Evolutionary conservation across 2,113 vertebrate genomes (phyloP), one percentile per base, ranked within the genome.

Genomic region (Perccottus glenii): DNA sequence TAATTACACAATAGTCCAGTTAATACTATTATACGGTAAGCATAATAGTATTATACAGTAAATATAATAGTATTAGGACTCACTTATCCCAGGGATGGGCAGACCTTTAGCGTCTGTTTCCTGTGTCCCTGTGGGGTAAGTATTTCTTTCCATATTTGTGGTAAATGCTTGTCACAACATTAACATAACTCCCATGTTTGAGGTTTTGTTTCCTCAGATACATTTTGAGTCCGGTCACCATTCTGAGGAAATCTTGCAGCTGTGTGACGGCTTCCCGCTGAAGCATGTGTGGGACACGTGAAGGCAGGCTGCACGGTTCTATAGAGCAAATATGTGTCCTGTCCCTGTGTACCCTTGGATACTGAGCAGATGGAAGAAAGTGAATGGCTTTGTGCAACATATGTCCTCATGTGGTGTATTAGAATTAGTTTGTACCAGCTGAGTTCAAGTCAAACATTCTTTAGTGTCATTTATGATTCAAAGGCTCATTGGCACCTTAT

Each of bases 221-320:
- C 63, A 64, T 27, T 27, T 27, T 27, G 19, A 27, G 19, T 27
- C 19, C 19, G 19, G 19, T 27, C 19, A 27, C 19, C 19, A 27
- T 27, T 75, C 66, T 74, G 42, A 67, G 19, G 45, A 58, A 71
- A 40, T 45, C 45, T 19, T 35, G 56, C 74, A 67, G 62, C 73
- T 80, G 33, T 59, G 3, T 81, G 65, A 16, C 55, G 52, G 11
- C 35, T 78, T 61, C 19, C 50, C 11, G 6, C 3, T 49, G 19
- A 15, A 19, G 27, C 81, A 85, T 70, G 66, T 87, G 86, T 40
- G 6, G 11, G 36, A 61, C 83, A 87, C 32, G 16, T 81, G 75
- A 42, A 53, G 55, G 56, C 78, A 75, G n/a, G n/a, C n/a, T n/a
- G n/a, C 36, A 60, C 70, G 71, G 33, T 77, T 38, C 56, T 57